Percentiles rank a stretch among this genome's conserved stretches.
Evolutionary conservation across 2,113 vertebrate species (phyloP).

Genomic region (Lipophrys pholis): DNA sequence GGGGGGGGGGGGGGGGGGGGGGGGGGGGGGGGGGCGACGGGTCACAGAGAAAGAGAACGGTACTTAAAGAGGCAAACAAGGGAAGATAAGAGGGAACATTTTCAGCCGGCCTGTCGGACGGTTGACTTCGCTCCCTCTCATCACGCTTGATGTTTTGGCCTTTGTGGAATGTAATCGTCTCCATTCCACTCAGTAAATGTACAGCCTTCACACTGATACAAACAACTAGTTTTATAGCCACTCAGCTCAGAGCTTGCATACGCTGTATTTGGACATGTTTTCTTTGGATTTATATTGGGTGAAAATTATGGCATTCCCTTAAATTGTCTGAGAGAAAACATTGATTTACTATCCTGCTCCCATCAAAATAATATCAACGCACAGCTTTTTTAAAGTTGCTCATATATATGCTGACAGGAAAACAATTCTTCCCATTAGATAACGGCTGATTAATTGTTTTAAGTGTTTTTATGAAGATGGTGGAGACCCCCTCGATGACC

Average conservation of each 20-base stretch:
- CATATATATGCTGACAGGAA: too few relatives aligned
- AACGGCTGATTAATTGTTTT: too few relatives aligned
- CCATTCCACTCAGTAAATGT: slow-evolving; percentile 42
- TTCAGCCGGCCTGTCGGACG: slow-evolving; percentile 56
- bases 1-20: slow-evolving; percentile 13
- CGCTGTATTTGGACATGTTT: slow-evolving; percentile 38
- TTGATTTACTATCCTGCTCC: too few relatives aligned
- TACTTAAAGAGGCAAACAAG: slow-evolving; percentile 45
- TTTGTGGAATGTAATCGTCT: slow-evolving; percentile 60
- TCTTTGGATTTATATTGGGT: slow-evolving; percentile 47
- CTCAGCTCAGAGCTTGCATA: slow-evolving; percentile 28
- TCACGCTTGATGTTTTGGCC: slow-evolving; percentile 54
- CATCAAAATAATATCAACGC: too few relatives aligned
- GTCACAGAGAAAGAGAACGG: slow-evolving; percentile 20
- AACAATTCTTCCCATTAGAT: too few relatives aligned
- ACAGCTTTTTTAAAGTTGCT: too few relatives aligned
- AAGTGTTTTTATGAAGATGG: too few relatives aligned
- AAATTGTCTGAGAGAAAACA: slow-evolving; percentile 3
- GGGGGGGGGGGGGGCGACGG: slow-evolving; percentile 12
- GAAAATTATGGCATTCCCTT: slow-evolving; percentile 58
- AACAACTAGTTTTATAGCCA: slow-evolving; percentile 52
- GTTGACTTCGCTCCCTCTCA: slow-evolving; percentile 34
- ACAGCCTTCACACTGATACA: slow-evolving; percentile 40
- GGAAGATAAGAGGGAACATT: slow-evolving; percentile 46
- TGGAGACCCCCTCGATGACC: too few relatives aligned